Conservation (phyloP, 2,888 invertebrate species). For the Acanthosepion esculentum region DNA sequence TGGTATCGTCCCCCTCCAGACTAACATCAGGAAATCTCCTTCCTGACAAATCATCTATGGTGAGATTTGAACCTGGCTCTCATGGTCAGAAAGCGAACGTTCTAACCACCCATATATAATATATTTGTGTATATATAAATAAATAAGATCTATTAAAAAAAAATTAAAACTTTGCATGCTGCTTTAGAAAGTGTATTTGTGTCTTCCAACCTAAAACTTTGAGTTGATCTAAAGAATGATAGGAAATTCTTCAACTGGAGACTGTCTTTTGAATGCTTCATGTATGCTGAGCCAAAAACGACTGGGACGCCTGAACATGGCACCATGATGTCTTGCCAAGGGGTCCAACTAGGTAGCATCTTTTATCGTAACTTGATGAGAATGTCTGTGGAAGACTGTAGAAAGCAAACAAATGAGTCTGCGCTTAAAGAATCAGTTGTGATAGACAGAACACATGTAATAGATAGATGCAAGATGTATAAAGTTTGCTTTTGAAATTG, state of each 20-base stretch:
- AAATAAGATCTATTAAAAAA: neutral
- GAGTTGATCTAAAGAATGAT: neutral
- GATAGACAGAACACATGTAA: neutral
- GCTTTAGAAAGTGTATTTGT: neutral
- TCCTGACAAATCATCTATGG: no score
- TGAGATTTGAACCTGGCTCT: no score
- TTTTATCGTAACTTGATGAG: neutral
- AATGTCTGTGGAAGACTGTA: neutral
- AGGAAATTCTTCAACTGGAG: neutral
- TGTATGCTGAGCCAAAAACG: neutral
- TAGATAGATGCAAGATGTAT: neutral
- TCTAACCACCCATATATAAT: no score
- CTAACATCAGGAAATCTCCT: no score
- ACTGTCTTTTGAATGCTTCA: neutral
- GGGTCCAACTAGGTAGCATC: neutral
- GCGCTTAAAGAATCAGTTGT: neutral
- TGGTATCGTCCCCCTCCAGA: no score
- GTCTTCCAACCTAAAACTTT: neutral
- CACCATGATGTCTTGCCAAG: constrained; percentile 2
- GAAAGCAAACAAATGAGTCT: neutral
- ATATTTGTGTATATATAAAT: neutral
- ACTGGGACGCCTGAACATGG: neutral
- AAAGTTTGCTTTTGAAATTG: neutral
- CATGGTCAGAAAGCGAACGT: no score
- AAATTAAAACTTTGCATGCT: neutral